Evolutionary conservation across 2,888 invertebrate genomes (phyloP).

Genomic region (Agrenia bidenticulata): DNA sequence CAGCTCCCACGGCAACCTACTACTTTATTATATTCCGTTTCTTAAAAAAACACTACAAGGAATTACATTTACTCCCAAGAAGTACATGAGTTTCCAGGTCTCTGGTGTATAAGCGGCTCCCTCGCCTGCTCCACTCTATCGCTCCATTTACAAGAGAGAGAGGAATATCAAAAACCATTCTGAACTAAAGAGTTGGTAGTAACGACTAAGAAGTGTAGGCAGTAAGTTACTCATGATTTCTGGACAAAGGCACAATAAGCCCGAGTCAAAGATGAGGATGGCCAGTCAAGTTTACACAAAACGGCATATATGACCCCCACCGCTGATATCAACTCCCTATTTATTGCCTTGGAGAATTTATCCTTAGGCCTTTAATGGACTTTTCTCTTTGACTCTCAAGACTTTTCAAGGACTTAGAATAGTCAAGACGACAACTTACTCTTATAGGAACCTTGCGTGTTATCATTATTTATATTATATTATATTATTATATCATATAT

Average conservation of each 20-base stretch:
- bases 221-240: not conserved
- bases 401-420: no score
- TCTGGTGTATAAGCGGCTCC: constrained; percentile 34
- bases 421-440: no score
- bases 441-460: no score
- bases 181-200: no score
- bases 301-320: constrained; percentile 25
- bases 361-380: constrained; percentile 40
- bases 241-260: not conserved
- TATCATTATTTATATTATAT: no score
- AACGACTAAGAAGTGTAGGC: no score
- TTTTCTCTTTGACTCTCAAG: constrained; percentile 37
- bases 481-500: no score
- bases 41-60: constrained; percentile 41
- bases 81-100: constrained; percentile 29
- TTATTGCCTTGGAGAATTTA: constrained; percentile 47
- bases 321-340: constrained; percentile 18
- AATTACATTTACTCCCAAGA: constrained; percentile 41
- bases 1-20: constrained; percentile 37
- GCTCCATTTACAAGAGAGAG: not conserved
- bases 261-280: not conserved
- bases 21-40: constrained; percentile 44
- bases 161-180: no score
- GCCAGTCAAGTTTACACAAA: constrained; percentile 34
- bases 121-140: constrained; percentile 2